phyloP scores from a whole-genome alignment of 2,888 invertebrate genomes.

The Dryobota labecula region DNA sequence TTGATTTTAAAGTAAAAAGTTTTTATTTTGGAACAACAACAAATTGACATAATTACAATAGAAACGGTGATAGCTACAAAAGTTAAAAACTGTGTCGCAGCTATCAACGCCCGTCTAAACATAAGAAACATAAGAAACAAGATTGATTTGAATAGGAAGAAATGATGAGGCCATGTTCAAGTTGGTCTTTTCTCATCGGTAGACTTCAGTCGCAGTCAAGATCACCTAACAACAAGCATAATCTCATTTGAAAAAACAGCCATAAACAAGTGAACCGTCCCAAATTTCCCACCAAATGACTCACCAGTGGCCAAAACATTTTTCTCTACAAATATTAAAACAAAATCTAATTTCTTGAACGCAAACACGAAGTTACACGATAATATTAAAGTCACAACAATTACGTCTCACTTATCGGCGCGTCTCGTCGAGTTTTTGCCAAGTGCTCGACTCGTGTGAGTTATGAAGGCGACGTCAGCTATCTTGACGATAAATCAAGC shows the following conservation, averaged over 20 bases:
- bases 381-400: constrained; percentile 77
- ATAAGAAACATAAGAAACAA: too few relatives aligned
- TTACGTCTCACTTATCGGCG: constrained; percentile 75
- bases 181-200: neutral
- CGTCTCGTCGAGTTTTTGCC: constrained; percentile 80
- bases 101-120: too few relatives aligned
- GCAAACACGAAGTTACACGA: constrained; percentile 44
- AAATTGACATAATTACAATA: too few relatives aligned
- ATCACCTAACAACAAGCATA: too few relatives aligned
- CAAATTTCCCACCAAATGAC: neutral
- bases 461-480: constrained; percentile 82
- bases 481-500: constrained; percentile 81
- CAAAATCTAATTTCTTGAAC: constrained; percentile 53
- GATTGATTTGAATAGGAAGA: too few relatives aligned
- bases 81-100: too few relatives aligned
- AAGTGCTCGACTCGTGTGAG: constrained; percentile 73
- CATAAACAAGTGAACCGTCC: neutral
- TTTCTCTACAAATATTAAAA: constrained; percentile 25
- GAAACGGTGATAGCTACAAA: too few relatives aligned
- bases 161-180: too few relatives aligned
- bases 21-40: too few relatives aligned
- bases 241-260: neutral
- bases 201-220: too few relatives aligned
- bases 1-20: too few relatives aligned
- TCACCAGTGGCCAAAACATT: constrained; percentile 19